Conservation (phyloP, 2,888 invertebrate species). For the Malthinus flaveolus region DNA sequence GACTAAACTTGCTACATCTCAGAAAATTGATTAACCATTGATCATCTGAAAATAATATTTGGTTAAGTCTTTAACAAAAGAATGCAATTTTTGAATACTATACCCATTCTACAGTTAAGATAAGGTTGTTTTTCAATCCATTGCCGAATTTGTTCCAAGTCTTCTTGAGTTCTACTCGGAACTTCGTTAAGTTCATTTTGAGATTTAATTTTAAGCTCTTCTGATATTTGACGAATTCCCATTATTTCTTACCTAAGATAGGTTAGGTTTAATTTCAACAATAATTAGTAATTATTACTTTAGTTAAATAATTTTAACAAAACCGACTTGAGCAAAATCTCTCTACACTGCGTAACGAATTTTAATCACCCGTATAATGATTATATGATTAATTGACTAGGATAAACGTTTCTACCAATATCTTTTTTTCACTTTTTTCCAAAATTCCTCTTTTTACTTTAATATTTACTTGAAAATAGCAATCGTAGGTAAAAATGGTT, state of each 20-base stretch:
- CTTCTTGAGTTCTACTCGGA: constrained; percentile 54
- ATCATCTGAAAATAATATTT: constrained; percentile 50
- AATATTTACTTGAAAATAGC: no score
- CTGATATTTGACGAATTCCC: constrained; percentile 35
- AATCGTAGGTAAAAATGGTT: no score
- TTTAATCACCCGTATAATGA: no score
- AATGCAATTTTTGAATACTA: background rate
- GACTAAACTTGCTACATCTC: constrained; percentile 60
- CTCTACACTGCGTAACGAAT: no score
- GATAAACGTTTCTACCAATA: no score
- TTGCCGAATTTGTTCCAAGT: constrained; percentile 58
- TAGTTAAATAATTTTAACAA: no score
- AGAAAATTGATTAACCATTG: constrained; percentile 60
- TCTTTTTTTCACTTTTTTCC: no score
- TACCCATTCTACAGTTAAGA: constrained; percentile 61
- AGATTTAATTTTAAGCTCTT: constrained; percentile 58
- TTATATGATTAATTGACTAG: no score
- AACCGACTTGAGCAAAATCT: no score
- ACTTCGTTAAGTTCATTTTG: constrained; percentile 60
- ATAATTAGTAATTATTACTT: no score
- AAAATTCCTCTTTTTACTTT: no score
- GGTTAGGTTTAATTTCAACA: no score
- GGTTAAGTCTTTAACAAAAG: background rate
- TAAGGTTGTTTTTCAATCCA: constrained; percentile 64
- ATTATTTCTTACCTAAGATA: background rate